phyloP scores from a whole-genome alignment of 2,888 invertebrate genomes.

The Bugula neritina region DNA sequence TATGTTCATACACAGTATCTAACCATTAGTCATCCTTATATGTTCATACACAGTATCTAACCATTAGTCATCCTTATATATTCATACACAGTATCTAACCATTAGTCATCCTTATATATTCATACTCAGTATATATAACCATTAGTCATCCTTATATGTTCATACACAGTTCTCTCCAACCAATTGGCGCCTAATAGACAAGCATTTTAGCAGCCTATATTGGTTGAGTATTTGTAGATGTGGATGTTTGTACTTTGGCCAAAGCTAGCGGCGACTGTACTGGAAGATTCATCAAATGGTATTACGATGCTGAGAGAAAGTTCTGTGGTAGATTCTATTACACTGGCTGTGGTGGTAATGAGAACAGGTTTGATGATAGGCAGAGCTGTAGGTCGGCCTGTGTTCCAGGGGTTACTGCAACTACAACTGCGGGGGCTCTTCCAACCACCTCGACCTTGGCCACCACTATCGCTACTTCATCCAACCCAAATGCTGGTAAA shows the following conservation, averaged over 20 bases:
- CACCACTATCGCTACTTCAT: not conserved
- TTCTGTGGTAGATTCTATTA: conserved; percentile 31
- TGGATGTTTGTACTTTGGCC: not conserved
- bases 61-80: too few species aligned
- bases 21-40: too few species aligned
- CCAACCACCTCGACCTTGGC: not conserved
- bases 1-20: too few species aligned
- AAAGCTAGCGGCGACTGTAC: conserved; percentile 34
- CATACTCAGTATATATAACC: too few species aligned
- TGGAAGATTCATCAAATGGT: conserved; percentile 32
- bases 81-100: too few species aligned
- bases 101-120: too few species aligned
- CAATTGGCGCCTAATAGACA: too few species aligned
- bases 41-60: too few species aligned
- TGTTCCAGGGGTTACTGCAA: not conserved
- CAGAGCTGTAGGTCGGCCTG: not conserved
- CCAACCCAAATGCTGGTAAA: not conserved
- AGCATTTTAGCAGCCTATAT: too few species aligned
- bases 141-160: too few species aligned
- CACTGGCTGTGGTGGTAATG: conserved; percentile 30
- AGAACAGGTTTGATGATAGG: conserved; percentile 29
- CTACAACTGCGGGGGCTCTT: not conserved
- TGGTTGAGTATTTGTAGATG: too few species aligned
- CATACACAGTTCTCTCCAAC: too few species aligned
- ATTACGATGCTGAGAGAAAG: conserved; percentile 32